Evolutionary conservation across 1,140 invertebrate species (phyloP), one percentile per base, ranked within the genome.

Genomic region (Helicoverpa zea): DNA sequence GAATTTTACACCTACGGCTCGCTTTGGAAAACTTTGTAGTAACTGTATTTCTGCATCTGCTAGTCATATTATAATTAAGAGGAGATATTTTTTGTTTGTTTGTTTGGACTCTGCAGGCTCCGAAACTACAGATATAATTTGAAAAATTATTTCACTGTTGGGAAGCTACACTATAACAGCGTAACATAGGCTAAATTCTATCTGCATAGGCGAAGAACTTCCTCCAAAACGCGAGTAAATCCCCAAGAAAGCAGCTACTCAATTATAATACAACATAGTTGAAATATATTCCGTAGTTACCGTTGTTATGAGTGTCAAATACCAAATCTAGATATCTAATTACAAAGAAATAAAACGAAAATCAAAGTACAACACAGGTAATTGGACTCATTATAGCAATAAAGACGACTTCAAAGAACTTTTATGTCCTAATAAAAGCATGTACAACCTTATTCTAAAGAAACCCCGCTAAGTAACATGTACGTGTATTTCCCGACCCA

Each of bases 391-490:
- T 23, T 68, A 68, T 68, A 14, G 43, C 10, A 68, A 49, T 3
- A 23, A 58, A 72, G n/a, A 23, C 12, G 9, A 52, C 66, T 52
- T 54, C 30, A 30, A 54, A 72, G 14, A 4, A 29, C 14, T 72
- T 72, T 72, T n/a, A 54, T 72, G 73, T 12, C 10, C 30, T 61
- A 75, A 47, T 75, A 49, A 66, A 77, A 54, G 18, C 23, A n/a
- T 35, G 30, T 52, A 13, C 9, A n/a, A 10, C 2, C 2, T 56
- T 43, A 63, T 18, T 49, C 29, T 14, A 68, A 52, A 14, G 59
- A 64, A 29, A 43, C 75, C 75, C 75, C 61, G 61, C 75, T 10
- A 77, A 35, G 61, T 18, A 13, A 29, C 43, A 54, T 51, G 59
- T 35, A 29, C 47, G 16, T n/a, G 35, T 16, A 35, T 64, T 51